These are phyloP conservation scores for Euphydryas editha DNA, from an alignment of 2,888 invertebrate species.

Conservation along the genomic window DNA sequence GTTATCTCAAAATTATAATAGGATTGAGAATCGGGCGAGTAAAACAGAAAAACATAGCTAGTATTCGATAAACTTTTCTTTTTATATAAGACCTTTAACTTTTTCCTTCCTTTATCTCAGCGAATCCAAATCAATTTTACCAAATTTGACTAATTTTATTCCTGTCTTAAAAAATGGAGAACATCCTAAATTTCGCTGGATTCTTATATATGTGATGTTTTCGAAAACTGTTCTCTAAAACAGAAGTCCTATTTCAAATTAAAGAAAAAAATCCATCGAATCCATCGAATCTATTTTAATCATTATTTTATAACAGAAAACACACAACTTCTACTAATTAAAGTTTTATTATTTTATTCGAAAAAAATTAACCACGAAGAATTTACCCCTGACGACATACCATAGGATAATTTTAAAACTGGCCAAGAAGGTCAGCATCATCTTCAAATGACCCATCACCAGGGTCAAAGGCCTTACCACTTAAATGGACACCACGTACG, in stretches of 20 bases:
- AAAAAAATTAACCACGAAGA: background rate
- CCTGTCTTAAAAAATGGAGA: too few species aligned
- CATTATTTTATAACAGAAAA: too few species aligned
- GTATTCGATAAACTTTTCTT: background rate
- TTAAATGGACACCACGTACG: constrained; percentile 33
- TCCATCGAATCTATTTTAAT: too few species aligned
- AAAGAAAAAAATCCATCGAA: too few species aligned
- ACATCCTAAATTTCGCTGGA: too few species aligned
- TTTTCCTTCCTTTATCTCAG: background rate
- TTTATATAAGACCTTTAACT: background rate
- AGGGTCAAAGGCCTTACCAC: constrained; percentile 29
- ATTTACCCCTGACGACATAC: background rate
- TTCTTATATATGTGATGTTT: too few species aligned
- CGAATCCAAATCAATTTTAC: background rate
- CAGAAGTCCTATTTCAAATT: too few species aligned
- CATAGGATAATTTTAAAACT: background rate
- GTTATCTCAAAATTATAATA: background rate
- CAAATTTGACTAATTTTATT: background rate
- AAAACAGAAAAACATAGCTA: too few species aligned
- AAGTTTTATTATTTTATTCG: background rate
- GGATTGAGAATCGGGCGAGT: background rate
- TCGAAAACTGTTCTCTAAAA: too few species aligned
- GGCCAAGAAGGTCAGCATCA: constrained; percentile 14
- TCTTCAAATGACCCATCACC: constrained; percentile 23
- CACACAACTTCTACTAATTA: background rate